A percentile compares a stretch with the other conserved stretches of the same genome.
phyloP scores from a whole-genome alignment of 2,888 invertebrate genomes.

The Agriopis marginaria region DNA sequence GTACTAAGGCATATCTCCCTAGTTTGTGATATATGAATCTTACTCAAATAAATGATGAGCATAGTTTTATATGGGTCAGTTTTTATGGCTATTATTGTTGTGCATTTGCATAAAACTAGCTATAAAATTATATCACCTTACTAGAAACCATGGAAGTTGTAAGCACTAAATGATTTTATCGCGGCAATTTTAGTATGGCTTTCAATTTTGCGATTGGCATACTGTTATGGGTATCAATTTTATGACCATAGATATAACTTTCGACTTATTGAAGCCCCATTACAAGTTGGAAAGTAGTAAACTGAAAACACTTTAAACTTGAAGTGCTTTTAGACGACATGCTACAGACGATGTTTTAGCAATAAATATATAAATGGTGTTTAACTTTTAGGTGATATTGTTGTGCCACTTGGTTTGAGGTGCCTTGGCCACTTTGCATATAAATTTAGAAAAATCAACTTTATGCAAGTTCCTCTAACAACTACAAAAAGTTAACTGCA shows the following conservation, averaged over 20 bases:
- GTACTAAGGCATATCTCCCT: too few species aligned
- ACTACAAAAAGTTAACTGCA: too few species aligned
- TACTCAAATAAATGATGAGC: too few species aligned
- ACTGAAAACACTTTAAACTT: slow-evolving; percentile 28
- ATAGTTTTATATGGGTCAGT: neutral
- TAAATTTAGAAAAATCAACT: too few species aligned
- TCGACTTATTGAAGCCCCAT: slow-evolving; percentile 28
- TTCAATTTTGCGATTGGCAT: slow-evolving; percentile 34
- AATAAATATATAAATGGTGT: slow-evolving; percentile 24
- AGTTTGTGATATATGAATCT: too few species aligned
- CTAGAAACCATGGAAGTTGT: slow-evolving; percentile 4
- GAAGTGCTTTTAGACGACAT: slow-evolving; percentile 30
- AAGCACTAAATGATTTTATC: slow-evolving; percentile 10
- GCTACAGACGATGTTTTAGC: slow-evolving; percentile 18
- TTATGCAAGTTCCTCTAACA: too few species aligned
- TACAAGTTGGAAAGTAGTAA: slow-evolving; percentile 34
- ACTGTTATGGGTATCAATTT: slow-evolving; percentile 32
- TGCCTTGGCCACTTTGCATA: neutral
- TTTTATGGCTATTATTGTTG: neutral
- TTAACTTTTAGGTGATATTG: neutral
- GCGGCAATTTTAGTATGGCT: slow-evolving; percentile 23
- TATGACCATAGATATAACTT: slow-evolving; percentile 29
- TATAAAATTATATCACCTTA: slow-evolving; percentile 3
- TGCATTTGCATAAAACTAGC: neutral
- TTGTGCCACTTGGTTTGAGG: neutral